Conservation (phyloP, 2,113 vertebrate species). For the Zootoca vivipara region DNA sequence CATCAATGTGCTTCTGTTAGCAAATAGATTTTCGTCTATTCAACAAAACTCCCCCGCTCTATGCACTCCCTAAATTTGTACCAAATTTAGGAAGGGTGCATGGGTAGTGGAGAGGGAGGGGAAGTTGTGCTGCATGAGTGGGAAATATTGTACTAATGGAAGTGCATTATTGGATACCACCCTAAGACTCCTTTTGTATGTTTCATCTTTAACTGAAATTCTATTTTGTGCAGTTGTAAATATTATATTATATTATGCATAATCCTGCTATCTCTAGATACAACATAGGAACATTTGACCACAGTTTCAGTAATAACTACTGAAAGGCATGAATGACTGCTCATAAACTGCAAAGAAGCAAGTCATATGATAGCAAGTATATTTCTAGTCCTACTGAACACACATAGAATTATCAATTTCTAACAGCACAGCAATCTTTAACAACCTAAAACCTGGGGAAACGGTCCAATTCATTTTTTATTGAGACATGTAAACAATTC, state of each 20-base stretch:
- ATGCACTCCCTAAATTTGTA: too few relatives aligned
- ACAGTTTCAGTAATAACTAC: conserved; percentile 21
- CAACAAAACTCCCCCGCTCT: too few relatives aligned
- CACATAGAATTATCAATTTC: neutral
- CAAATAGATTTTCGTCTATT: too few relatives aligned
- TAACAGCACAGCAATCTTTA: neutral
- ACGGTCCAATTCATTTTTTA: neutral
- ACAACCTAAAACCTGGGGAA: neutral
- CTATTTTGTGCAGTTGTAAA: neutral
- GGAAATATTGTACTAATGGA: too few relatives aligned
- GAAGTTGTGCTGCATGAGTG: too few relatives aligned
- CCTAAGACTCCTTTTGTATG: neutral
- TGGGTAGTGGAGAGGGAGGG: too few relatives aligned
- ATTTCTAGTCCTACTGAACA: neutral
- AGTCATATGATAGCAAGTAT: neutral
- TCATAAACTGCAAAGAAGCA: conserved; percentile 28
- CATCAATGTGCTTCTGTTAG: neutral
- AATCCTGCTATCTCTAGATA: neutral
- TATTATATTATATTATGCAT: neutral
- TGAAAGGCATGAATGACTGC: conserved; percentile 3
- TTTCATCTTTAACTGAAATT: neutral
- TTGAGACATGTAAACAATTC: neutral
- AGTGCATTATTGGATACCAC: too few relatives aligned
- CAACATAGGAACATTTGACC: neutral
- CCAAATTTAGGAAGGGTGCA: too few relatives aligned